Conservation (phyloP, 2,797 vertebrate species). For the Cephalopachus bancanus region DNA sequence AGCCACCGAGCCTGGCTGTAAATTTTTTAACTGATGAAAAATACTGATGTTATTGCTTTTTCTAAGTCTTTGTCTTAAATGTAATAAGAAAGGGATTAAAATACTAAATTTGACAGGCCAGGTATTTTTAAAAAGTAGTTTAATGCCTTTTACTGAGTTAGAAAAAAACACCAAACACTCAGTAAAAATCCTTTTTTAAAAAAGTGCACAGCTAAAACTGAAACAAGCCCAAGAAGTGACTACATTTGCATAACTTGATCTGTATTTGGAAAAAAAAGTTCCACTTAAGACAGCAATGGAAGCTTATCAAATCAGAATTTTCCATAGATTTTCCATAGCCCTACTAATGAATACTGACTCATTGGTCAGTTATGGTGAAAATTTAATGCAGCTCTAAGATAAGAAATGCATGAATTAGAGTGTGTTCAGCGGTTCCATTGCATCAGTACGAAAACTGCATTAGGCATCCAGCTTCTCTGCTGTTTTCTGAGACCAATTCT, state of each 20-base stretch:
- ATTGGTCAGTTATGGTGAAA: slow-evolving; percentile 88
- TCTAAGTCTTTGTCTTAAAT: neutral
- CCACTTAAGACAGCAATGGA: slow-evolving; percentile 87
- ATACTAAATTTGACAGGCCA: slow-evolving; percentile 75
- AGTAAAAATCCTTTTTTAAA: slow-evolving; percentile 72
- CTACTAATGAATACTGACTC: slow-evolving; percentile 88
- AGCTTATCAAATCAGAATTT: slow-evolving; percentile 91
- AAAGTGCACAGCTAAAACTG: slow-evolving; percentile 89
- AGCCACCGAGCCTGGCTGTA: no score
- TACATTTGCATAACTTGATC: slow-evolving; percentile 88
- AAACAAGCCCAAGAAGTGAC: slow-evolving; percentile 84
- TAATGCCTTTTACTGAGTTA: slow-evolving; percentile 80
- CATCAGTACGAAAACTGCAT: slow-evolving; percentile 60
- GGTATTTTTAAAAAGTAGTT: slow-evolving; percentile 77
- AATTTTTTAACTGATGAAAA: slow-evolving; percentile 38
- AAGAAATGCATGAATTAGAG: slow-evolving; percentile 77
- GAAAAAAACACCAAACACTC: slow-evolving; percentile 80
- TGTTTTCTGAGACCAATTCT: slow-evolving; percentile 20
- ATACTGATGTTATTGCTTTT: neutral
- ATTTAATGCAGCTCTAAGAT: slow-evolving; percentile 87
- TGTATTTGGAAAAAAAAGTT: slow-evolving; percentile 88
- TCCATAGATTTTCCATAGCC: slow-evolving; percentile 87
- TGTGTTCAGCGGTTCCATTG: slow-evolving; percentile 78
- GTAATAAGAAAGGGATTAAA: slow-evolving; percentile 68
- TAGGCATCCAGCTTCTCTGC: neutral